A percentile compares a stretch with the other conserved stretches of the same genome.
phyloP scores from a whole-genome alignment of 2,888 invertebrate genomes.

The Oscheius sp. region DNA sequence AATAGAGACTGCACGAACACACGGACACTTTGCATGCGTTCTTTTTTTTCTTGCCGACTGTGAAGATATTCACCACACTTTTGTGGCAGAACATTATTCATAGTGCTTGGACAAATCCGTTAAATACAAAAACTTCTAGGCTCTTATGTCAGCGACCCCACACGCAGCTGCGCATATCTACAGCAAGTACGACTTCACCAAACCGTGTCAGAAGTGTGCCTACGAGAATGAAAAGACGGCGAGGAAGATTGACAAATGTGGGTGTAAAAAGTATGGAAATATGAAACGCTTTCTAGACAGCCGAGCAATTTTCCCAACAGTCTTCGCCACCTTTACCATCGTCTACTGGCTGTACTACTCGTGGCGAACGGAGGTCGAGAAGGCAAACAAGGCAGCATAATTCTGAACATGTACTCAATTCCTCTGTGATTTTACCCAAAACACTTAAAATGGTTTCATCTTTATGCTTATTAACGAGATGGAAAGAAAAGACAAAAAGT shows the following conservation, averaged over 20 bases:
- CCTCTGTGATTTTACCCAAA: conserved; percentile 20
- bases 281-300: conserved; percentile 59
- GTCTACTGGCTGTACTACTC: conserved; percentile 69
- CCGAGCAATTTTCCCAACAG: conserved; percentile 66
- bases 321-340: conserved; percentile 64
- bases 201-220: conserved; percentile 66
- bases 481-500: conserved; percentile 16
- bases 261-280: not conserved
- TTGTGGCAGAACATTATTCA: conserved; percentile 16
- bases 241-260: conserved; percentile 67
- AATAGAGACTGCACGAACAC: conserved; percentile 16
- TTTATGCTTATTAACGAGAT: conserved; percentile 11
- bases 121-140: conserved; percentile 47
- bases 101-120: not conserved
- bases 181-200: conserved; percentile 63
- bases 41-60: not conserved
- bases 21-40: conserved; percentile 7
- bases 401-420: conserved; percentile 24
- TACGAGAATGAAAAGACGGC: conserved; percentile 64
- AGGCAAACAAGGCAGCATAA: conserved; percentile 7
- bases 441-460: not conserved
- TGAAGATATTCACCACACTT: conserved; percentile 16
- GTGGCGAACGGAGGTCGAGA: conserved; percentile 28
- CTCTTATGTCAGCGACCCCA: conserved; percentile 63
- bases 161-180: conserved; percentile 59